phyloP scores from a whole-genome alignment of 2,888 invertebrate species.

The Acrocera orbiculus region DNA sequence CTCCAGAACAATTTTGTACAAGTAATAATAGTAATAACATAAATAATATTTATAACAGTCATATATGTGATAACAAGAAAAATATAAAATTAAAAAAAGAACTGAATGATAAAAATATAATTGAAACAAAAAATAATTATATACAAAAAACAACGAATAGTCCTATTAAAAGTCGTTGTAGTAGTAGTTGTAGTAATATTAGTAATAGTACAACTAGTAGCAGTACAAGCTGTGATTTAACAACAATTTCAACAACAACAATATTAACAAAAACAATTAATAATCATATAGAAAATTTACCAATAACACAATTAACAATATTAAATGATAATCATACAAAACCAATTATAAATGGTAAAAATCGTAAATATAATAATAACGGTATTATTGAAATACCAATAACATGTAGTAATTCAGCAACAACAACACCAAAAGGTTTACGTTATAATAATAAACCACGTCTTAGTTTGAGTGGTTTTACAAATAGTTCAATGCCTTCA shows the following conservation, averaged over 20 bases:
- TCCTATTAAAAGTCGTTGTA: conserved; percentile 17
- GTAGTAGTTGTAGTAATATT: conserved; percentile 15
- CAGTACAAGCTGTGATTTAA: conserved; percentile 7
- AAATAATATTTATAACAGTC: neutral
- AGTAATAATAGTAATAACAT: conserved; percentile 4
- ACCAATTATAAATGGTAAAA: conserved; percentile 8
- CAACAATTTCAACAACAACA: conserved; percentile 2
- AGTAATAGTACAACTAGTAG: conserved; percentile 9
- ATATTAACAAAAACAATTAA: neutral
- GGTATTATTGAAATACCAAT: conserved; percentile 7
- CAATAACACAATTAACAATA: neutral
- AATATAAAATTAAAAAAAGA: no score
- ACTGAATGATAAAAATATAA: neutral
- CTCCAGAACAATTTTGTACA: conserved; percentile 1
- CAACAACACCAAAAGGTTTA: conserved; percentile 26
- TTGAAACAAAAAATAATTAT: neutral
- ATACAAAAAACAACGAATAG: neutral
- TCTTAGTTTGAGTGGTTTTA: conserved; percentile 26
- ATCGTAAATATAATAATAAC: neutral
- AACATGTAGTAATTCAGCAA: conserved; percentile 22
- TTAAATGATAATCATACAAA: conserved; percentile 7
- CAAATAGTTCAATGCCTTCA: conserved; percentile 28
- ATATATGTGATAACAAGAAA: neutral
- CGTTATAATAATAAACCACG: conserved; percentile 29
- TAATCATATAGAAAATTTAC: neutral